Base-by-base conservation (phyloP, 1,140 invertebrate species). In the Yoshiicerus persimilis region DNA sequence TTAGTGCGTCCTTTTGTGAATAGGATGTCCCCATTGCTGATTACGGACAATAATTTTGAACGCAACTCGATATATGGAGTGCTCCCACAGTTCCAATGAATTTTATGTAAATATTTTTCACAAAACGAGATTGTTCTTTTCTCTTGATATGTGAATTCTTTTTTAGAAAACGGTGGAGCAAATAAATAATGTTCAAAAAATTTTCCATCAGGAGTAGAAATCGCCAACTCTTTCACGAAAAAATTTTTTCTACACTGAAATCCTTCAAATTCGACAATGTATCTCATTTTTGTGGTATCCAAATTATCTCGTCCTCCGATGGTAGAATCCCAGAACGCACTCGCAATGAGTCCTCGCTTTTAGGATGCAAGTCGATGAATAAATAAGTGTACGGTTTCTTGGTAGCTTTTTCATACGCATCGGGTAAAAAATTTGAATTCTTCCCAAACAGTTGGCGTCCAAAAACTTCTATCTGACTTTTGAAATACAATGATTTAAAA, bases 391-490 rank as follows among this genome's bases (percentile, higher is more conserved):
- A 64, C 2, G 16, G 56, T 8, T 20, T n/a, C 23, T 64, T 20
- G 8, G 56, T 64, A 1, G 56, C 56, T 23, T 64, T 64, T 23
- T 23, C 23, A 64, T 64, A 64, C 1, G 56, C 20, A 6, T 64
- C 23, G 8, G 8, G 23, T 23, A 64, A 64, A 23, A 64, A 64
- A 64, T 8, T 1, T 1, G n/a, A n/a, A 23, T 64, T 13, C 8
- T 23, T 64, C 5, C 86, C 86, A 27, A 84, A 87, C n/a, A 89
- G 25, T 38, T 87, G 86, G 10, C 87, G 32, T 5, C 87, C 64
- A 6, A 89, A 38, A 41, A 47, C 34, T 56, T 80, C 70, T 5
- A 89, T 84, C 80, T 89, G 88, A 6, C 86, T 85, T 25, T 25
- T 20, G 64, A 89, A 89, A 8, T 83, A 39, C 34, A 87, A 64